Evolutionary conservation across 2,113 vertebrate species (phyloP).

Genomic region (Pteropus alecto): DNA sequence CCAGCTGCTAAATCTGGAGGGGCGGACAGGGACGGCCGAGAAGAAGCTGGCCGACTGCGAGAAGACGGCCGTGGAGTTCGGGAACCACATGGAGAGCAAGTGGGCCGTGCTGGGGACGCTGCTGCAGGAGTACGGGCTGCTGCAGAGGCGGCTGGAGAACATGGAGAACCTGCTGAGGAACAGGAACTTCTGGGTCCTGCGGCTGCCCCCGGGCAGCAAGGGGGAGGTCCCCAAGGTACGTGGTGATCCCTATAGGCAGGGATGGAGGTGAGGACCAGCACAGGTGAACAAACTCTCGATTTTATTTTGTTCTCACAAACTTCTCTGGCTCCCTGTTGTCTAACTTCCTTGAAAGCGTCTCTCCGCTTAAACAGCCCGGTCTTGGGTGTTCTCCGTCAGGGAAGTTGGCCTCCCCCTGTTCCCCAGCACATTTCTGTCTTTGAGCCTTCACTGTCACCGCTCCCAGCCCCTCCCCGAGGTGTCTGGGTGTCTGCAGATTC

Average conservation of each 20-base stretch:
- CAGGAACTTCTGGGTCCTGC: constrained; percentile 76
- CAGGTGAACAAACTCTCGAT: neutral
- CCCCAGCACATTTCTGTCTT: neutral
- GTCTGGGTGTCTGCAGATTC: neutral
- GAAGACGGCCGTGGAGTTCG: constrained; percentile 78
- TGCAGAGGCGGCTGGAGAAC: constrained; percentile 80
- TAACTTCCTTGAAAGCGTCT: neutral
- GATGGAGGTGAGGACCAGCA: neutral
- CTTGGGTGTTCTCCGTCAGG: neutral
- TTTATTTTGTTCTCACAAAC: neutral
- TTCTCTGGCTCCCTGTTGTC: neutral
- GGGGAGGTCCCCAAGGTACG: constrained; percentile 76
- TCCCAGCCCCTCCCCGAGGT: neutral
- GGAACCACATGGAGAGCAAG: constrained; percentile 81
- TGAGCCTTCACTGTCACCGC: neutral
- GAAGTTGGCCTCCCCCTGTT: fast-evolving
- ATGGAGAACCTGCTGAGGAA: constrained; percentile 81
- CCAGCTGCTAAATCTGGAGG: constrained; percentile 79
- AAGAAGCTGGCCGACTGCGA: constrained; percentile 78
- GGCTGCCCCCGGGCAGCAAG: constrained; percentile 69
- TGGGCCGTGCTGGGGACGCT: constrained; percentile 77
- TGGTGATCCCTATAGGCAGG: neutral
- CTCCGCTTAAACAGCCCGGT: neutral
- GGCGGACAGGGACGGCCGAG: constrained; percentile 69
- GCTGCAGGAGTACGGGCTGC: constrained; percentile 79